Base-by-base conservation (phyloP, 2,113 vertebrate species). In the Equus przewalskii region DNA sequence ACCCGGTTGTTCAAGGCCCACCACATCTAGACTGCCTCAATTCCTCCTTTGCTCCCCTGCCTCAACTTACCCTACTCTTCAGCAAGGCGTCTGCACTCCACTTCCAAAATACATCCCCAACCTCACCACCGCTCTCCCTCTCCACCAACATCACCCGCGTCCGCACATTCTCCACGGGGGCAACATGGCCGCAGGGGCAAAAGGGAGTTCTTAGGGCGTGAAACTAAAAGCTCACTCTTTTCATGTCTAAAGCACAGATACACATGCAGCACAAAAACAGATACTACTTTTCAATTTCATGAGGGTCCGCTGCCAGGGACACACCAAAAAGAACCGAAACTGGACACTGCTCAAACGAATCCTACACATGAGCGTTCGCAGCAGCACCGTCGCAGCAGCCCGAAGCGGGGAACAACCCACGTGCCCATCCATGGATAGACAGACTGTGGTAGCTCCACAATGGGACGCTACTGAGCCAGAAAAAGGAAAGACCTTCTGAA, bases 1-100 rank as follows among this genome's bases (percentile, higher is more conserved):
- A 28, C 54, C 62, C 22, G 14, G 18, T 1, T 22, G 18, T 5
- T 84, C 62, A 70, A 65, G 41, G 79, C 18, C 81, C 16, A 87
- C 46, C 49, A 30, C 0, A 0, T 13, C 92, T 51, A 4, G 8
- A 12, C 3, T 1, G 7, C 2, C 22, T n/a, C 15, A 6, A n/a
- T 49, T 46, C 28, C 54, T n/a, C 44, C 36, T 14, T 10, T 5
- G 64, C 18, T 58, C 41, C 28, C 73, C 41, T 26, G 62, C 54
- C 80, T 51, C 72, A 41, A 10, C 4, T 24, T 19, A 36, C 33
- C 62, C 21, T 58, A 21, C 11, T 33, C 41, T 56, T 30, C 80
- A 56, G n/a, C n/a, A 0, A 89, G 44, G n/a, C 64, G 28, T 41
- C 44, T 73, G 30, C 18, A 33, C 7, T 19, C n/a, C 30, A 3